Evolutionary conservation across 2,797 vertebrate species (phyloP), one percentile per base, ranked within the genome.

Genomic region (Pogonophryne albipinna): DNA sequence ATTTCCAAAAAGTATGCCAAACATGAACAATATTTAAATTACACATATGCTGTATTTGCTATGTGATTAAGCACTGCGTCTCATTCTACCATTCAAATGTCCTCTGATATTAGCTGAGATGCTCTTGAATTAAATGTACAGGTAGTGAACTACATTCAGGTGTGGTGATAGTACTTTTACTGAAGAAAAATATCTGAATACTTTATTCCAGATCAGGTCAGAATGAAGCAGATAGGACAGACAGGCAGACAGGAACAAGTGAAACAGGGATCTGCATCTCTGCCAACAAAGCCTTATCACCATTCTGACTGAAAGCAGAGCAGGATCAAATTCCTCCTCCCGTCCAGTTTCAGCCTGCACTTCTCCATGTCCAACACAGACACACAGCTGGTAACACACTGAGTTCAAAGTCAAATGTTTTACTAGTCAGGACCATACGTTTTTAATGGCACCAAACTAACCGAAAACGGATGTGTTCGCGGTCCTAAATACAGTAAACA

Each of bases 291-390:
- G 3, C 23, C 27, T 58, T 34, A 77, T 83, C 80, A 58, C 52
- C 45, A 2, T 51, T 64, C 64, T 42, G 70, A 69, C 50, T 60
- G 49, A 45, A 55, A 55, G 64, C 64, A 64, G 46, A 66, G 46
- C 62, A 16, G 64, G 65, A 71, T 79, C 80, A 74, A 11, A 78
- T 74, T 78, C 68, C 67, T 67, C 6, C 65, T 34, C 62, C 15
- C n/a, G 56, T 67, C 60, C 75, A 60, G 38, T 42, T 38, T 52
- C 60, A 71, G 50, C 17, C 52, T 59, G 46, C 46, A 17, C 27
- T 5, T 4, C 31, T 12, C 1, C 50, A 45, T 6, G 6, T 2
- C 17, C 23, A 19, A 10, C 6, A n/a, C 19, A 23, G 6, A 27
- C 31, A 38, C 3, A 17, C 56, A 7, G 10, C 20, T n/a, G 41